Evolutionary conservation across 2,797 vertebrate species (phyloP).

Genomic region (Microctenopoma stevenorrisi): DNA sequence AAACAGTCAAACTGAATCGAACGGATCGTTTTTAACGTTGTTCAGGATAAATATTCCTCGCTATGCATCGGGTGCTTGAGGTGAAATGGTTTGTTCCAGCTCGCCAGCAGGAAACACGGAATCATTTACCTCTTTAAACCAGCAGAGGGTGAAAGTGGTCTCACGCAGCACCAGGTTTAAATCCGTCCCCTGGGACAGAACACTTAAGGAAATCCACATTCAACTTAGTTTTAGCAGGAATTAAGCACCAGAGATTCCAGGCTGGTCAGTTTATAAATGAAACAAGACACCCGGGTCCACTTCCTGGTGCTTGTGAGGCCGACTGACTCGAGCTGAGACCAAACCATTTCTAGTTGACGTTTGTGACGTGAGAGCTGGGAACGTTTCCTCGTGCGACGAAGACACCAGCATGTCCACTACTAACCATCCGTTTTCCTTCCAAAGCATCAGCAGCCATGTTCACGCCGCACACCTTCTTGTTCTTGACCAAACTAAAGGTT

Average conservation of each 20-base stretch:
- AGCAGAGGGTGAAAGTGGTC: constrained; percentile 12
- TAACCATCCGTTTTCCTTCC: not conserved
- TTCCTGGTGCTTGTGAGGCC: too few relatives aligned
- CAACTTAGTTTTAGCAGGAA: too few relatives aligned
- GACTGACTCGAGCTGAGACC: too few relatives aligned
- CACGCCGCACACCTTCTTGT: constrained; percentile 7
- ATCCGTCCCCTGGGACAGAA: not conserved
- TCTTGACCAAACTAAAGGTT: not conserved
- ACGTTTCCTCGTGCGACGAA: too few relatives aligned
- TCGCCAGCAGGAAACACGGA: not conserved
- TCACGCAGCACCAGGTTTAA: not conserved
- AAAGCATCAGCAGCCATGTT: constrained; percentile 15
- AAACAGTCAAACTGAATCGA: too few relatives aligned
- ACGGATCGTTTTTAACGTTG: not conserved
- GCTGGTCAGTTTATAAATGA: too few relatives aligned
- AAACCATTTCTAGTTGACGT: too few relatives aligned
- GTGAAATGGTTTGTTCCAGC: not conserved
- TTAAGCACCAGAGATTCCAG: too few relatives aligned
- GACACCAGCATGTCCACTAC: too few relatives aligned
- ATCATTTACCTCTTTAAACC: not conserved
- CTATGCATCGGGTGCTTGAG: not conserved
- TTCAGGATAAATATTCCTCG: not conserved
- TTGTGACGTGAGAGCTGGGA: too few relatives aligned
- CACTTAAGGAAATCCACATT: too few relatives aligned
- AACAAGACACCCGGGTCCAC: too few relatives aligned